Evolutionary conservation across 1,140 invertebrate genomes (phyloP), one percentile per base, ranked within the genome.

Genomic region (Fopius arisanus): DNA sequence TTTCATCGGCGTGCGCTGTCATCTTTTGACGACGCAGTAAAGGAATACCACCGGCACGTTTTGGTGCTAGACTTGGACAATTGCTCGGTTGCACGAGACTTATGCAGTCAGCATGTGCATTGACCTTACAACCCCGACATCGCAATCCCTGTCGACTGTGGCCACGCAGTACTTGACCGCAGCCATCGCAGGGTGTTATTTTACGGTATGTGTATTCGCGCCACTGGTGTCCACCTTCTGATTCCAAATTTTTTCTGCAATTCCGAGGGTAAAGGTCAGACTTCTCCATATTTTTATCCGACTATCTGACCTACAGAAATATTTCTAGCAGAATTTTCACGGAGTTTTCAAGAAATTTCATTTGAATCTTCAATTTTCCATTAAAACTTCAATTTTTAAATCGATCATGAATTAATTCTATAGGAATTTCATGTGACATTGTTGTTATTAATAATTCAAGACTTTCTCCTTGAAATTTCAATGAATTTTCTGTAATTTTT

Each of bases 191-290:
- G 5, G 96, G 95, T 14, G 96, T 97, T 77, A 98, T 97, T 88
- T 97, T 97, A 87, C 97, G 96, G 86, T 97, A 97, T 1, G 96
- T 97, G 84, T 97, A 96, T 85, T 97, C 96, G 86, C 96, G 94
- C 89, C 97, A 95, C 78, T 94, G 92, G 85, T 97, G 96, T 40
- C 91, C 90, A 28, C 89, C 88, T 72, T 91, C 90, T 28, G 90
- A 91, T 72, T 91, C 91, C 75, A 94, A 92, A 84, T 94, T 95
- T 88, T 94, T 94, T 89, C 94, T 95, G 63, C 0, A 73, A 77
- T 62, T 10, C 6, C 14, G 54, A 73, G 65, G 14, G 16, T 29
- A 63, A 67, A 29, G 23, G n/a, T 19, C 4, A 28, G 40, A 21
- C 48, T 19, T 51, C n/a, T n/a, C n/a, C n/a, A n/a, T n/a, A n/a